A percentile compares a stretch with the other conserved stretches of the same genome.
Conservation (phyloP, 2,797 vertebrate genomes). For the Rhinogobio ventralis region DNA sequence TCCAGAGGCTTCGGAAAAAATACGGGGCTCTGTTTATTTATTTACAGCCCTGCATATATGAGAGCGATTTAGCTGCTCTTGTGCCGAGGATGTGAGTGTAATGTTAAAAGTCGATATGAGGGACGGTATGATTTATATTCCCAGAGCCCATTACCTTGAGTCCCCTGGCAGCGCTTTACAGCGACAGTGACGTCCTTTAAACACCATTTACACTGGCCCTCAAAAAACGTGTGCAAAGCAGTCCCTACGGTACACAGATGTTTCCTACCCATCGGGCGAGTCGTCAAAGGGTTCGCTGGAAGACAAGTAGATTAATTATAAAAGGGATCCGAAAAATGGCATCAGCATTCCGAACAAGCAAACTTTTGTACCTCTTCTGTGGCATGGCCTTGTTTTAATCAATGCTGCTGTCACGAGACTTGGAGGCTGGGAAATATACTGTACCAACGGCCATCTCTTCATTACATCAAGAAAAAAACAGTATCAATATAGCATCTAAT, state of each 20-base stretch:
- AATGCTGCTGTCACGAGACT: conserved; percentile 24
- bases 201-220: conserved; percentile 30
- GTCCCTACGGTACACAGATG: conserved; percentile 6
- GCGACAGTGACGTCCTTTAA: conserved; percentile 26
- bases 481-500: background rate
- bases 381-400: conserved; percentile 41
- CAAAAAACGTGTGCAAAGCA: conserved; percentile 31
- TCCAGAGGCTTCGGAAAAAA: conserved; percentile 21
- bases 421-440: conserved; percentile 6
- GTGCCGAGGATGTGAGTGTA: conserved; percentile 31
- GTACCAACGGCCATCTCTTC: conserved; percentile 8
- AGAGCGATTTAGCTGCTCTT: conserved; percentile 43
- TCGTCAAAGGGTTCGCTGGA: conserved; percentile 26
- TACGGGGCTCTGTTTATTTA: conserved; percentile 23
- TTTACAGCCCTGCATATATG: conserved; percentile 32
- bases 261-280: background rate
- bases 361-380: conserved; percentile 18
- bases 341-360: conserved; percentile 20
- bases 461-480: conserved; percentile 5
- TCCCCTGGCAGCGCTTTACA: conserved; percentile 42
- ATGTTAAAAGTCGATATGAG: conserved; percentile 36
- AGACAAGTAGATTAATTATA: conserved; percentile 45
- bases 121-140: conserved; percentile 44
- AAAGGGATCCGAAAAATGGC: conserved; percentile 26
- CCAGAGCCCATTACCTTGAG: conserved; percentile 19